A percentile compares a stretch with the other conserved stretches of the same genome.
phyloP scores from a whole-genome alignment of 2,888 invertebrate species.

The Eupelmus urozonus region DNA sequence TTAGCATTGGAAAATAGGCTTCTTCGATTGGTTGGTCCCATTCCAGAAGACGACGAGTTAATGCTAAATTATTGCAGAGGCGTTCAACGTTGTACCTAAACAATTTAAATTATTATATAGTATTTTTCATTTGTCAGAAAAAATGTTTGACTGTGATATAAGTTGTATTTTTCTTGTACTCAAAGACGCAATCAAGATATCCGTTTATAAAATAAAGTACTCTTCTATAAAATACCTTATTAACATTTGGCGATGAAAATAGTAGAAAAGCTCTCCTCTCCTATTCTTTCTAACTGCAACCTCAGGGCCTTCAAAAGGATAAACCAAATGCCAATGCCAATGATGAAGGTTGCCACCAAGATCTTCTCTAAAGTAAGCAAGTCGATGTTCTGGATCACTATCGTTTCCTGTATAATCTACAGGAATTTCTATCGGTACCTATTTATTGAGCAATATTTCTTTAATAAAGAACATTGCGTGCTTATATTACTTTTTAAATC shows the following conservation, averaged over 20 bases:
- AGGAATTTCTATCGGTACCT: slow-evolving; percentile 83
- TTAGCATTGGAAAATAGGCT: slow-evolving; percentile 91
- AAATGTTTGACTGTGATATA: not conserved
- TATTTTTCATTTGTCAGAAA: not conserved
- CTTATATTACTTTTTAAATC: too few species aligned
- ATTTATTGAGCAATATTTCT: not conserved
- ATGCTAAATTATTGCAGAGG: slow-evolving; percentile 83
- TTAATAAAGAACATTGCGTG: not conserved
- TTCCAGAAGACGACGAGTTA: slow-evolving; percentile 82
- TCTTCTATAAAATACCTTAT: slow-evolving; percentile 77
- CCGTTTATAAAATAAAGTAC: not conserved
- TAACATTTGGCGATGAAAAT: slow-evolving; percentile 87
- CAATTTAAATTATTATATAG: slow-evolving; percentile 4
- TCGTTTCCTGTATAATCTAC: slow-evolving; percentile 87
- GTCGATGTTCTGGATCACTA: slow-evolving; percentile 86
- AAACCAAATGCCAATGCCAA: slow-evolving; percentile 95
- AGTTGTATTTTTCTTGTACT: not conserved
- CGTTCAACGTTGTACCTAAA: slow-evolving; percentile 87
- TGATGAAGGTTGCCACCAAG: slow-evolving; percentile 91
- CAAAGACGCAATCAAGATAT: not conserved
- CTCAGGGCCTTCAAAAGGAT: slow-evolving; percentile 84
- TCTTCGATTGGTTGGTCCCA: slow-evolving; percentile 85
- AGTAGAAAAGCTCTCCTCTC: slow-evolving; percentile 88
- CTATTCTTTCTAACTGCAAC: slow-evolving; percentile 80
- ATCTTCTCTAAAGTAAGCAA: slow-evolving; percentile 91